Evolutionary conservation across 2,797 vertebrate genomes (phyloP), one percentile per base, ranked within the genome.

Genomic region (Pangasius sanitwongsei): DNA sequence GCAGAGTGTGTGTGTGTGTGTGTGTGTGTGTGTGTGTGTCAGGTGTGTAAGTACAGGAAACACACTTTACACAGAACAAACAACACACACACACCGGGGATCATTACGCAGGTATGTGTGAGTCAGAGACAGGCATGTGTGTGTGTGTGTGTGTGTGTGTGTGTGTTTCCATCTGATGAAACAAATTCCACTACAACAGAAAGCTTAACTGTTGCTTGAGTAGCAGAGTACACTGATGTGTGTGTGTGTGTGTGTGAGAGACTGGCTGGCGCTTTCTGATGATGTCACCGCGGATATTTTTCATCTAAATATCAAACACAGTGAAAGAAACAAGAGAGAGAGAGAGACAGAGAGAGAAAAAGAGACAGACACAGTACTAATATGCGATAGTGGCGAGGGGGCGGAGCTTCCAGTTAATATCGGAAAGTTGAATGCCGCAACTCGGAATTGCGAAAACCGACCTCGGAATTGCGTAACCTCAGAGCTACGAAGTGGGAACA

Each of bases 41-140:
- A 23, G 34, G 72, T 75, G 72, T 13, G 23, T 0, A 2, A 41
- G 18, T 13, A 78, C 44, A 16, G 75, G 48, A 78, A 53, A 53
- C 28, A 55, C 28, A 78, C 50, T 80, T 80, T 31, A 80, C 48
- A 78, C 77, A 80, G 28, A 28, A 78, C 75, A 78, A 78, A 78
- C 74, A n/a, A 13, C 48, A 78, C 48, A 78, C 44, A 37, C 34
- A 37, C 34, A 37, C 34, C 6, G 1, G 8, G 41, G 16, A 18
- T 84, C 28, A 84, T 67, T 84, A 69, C n/a, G 5, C 84, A 85
- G 16, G 48, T 72, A 85, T 55, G 48, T n/a, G 53, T 53, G 50
- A 85, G 65, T 85, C 65, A 72, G n/a, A 53, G n/a, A 72, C 44
- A 70, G 59, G 53, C 0, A 2, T 72, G 87, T 72, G 87, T 72